Evolutionary conservation across 1,140 invertebrate species (phyloP), one percentile per base, ranked within the genome.

Genomic region (Drosophila yakuba): DNA sequence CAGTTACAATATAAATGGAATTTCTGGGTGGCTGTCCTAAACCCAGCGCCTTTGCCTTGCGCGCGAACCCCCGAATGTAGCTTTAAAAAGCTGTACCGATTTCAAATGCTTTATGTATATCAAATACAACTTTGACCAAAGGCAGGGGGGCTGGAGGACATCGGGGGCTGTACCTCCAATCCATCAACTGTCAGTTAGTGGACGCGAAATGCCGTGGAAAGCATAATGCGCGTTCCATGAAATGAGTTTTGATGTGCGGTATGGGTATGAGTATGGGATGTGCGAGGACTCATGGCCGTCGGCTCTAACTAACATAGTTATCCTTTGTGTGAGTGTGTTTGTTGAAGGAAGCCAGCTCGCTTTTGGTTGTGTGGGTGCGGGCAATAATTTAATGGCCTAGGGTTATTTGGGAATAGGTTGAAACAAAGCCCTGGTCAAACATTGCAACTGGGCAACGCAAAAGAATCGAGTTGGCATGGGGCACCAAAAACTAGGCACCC

Each of bases 1-100:
- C 54, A 80, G 73, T 56, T 63, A 62, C 82, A 89, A 88, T 81
- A 86, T 89, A 89, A 89, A 88, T 88, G 83, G 80, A 88, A 88
- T 88, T 88, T 89, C 83, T 89, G 83, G 79, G 77, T 39, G 66
- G 36, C 52, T 36, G 43, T 56, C 47, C 54, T 14, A 47, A 47
- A 57, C 57, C 59, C 44, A 38, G 23, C 23, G 74, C 80, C 32
- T 52, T 77, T 68, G 78, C 62, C 62, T 78, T 69, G 76, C 78
- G 66, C 64, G 71, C 66, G 61, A 75, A 62, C 61, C 74, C 38
- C 51, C 66, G 62, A 54, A 64, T 36, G 38, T 52, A 64, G 71
- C 73, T 66, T 75, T 69, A 68, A 76, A 76, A 76, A 76, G 43
- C 72, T 74, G 72, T 62, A 52, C 50, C 50, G 43, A 55, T 60